Percentiles rank a stretch among this genome's conserved stretches.
Conservation (phyloP, 2,113 vertebrate species). For the Tachysurus fulvidraco region DNA sequence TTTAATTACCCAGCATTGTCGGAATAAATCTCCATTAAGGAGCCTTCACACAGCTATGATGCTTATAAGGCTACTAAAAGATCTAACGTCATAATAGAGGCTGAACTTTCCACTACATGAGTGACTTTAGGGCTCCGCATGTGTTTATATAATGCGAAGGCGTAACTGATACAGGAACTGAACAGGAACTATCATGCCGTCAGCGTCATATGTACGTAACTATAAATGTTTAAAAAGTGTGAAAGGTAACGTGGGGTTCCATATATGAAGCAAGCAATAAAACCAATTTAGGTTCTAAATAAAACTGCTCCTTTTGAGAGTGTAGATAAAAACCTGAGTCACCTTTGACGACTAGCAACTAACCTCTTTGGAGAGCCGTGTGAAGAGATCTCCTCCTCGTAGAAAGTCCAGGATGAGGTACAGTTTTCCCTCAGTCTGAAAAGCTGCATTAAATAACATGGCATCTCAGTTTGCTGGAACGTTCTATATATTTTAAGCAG, state of each 20-base stretch:
- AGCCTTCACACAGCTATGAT: neutral
- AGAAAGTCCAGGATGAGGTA: constrained; percentile 97
- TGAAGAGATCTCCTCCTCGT: constrained; percentile 94
- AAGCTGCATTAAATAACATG: constrained; percentile 74
- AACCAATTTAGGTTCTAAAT: too few relatives aligned
- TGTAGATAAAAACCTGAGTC: neutral
- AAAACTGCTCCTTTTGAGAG: too few relatives aligned
- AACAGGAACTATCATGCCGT: too few relatives aligned
- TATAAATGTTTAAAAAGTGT: neutral
- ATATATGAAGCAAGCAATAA: too few relatives aligned
- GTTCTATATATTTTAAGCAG: neutral
- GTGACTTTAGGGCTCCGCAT: neutral
- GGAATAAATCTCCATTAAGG: constrained; percentile 19
- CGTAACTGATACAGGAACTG: too few relatives aligned
- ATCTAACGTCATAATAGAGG: neutral
- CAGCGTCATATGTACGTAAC: too few relatives aligned
- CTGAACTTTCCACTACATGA: too few relatives aligned
- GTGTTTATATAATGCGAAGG: too few relatives aligned
- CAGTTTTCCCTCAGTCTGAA: constrained; percentile 96
- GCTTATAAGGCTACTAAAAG: neutral
- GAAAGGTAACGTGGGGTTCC: neutral
- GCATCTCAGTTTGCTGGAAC: neutral
- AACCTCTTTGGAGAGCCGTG: constrained; percentile 95
- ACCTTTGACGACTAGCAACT: constrained; percentile 25
- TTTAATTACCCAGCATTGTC: constrained; percentile 31